A percentile compares a stretch with the other conserved stretches of the same genome.
Evolutionary conservation across 2,797 vertebrate genomes (phyloP).

Genomic region (Uromys caudimaculatus): DNA sequence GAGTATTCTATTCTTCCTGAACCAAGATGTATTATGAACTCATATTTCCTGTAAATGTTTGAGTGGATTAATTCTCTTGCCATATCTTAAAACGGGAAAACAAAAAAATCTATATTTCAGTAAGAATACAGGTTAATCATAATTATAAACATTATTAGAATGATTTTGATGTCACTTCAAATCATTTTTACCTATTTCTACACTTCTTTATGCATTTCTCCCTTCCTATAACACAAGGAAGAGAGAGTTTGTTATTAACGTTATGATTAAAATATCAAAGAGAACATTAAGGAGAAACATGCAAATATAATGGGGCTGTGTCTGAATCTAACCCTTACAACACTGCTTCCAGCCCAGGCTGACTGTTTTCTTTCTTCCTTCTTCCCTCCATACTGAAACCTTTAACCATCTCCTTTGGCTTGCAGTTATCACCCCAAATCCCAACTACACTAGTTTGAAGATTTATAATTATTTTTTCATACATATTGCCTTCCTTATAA

Average conservation of each 20-base stretch:
- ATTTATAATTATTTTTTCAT: constrained; percentile 10
- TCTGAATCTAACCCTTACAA: neutral
- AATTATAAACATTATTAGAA: neutral
- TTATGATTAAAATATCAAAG: neutral
- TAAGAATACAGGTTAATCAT: neutral
- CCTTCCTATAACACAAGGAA: neutral
- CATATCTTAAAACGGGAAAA: neutral
- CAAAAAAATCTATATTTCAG: neutral
- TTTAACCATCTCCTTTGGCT: neutral
- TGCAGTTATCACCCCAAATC: neutral
- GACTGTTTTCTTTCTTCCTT: neutral
- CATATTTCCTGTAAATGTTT: neutral
- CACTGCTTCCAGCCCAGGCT: accelerated
- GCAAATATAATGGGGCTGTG: accelerated
- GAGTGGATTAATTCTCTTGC: neutral
- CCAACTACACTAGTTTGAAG: neutral
- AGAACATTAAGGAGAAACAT: neutral
- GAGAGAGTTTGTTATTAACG: neutral
- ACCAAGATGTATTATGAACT: neutral
- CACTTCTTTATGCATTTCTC: constrained; percentile 32
- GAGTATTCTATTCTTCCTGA: neutral
- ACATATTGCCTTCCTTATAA: neutral
- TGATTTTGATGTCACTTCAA: neutral
- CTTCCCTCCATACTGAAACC: neutral
- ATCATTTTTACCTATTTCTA: neutral